Base-by-base conservation (phyloP, 2,113 vertebrate genomes). In the Rhinolophus ferrumequinum region DNA sequence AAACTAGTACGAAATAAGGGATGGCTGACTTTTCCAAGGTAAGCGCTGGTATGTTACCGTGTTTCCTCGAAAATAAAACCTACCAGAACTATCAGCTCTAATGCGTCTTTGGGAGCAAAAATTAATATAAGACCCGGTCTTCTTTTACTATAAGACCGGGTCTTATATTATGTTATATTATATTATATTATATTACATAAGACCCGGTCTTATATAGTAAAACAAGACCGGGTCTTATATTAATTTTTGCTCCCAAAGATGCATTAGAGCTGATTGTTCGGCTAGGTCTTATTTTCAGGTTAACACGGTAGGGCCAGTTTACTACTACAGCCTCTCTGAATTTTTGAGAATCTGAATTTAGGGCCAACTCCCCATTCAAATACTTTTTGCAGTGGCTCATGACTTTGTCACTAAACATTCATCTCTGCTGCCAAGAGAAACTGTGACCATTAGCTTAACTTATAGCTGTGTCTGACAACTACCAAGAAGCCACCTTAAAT, bases 341-440 rank as follows among this genome's bases (percentile, higher is more conserved):
- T 33, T 54, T 79, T 8, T 12, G 64, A 93, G 70, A 60, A 70
- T 58, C 44, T 92, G 85, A 92, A 70, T 52, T n/a, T 10, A 35
- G 30, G 14, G 69, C 56, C 85, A 97, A 93, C 26, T 77, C 7
- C 70, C 26, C 28, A 41, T 13, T 66, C 35, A 93, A 90, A 52
- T 41, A 58, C 24, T 91, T 97, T 93, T 35, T 79, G 66, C 47
- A 95, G 94, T 81, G 72, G 89, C n/a, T 96, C 56, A 64, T 64
- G 54, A 64, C 52, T 97, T 85, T 90, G 76, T 66, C 87, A 75
- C 76, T 88, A 72, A 88, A 86, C 56, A 12, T 93, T 88, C 80
- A 93, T 30, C 44, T 93, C n/a, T 72, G 66, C 50, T 80, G 64
- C 69, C 73, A 84, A 87, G 60, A 96, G 62, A 94, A 96, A 96